Evolutionary conservation across 2,113 vertebrate genomes (phyloP), one percentile per base, ranked within the genome.

Genomic region (Ictalurus furcatus): DNA sequence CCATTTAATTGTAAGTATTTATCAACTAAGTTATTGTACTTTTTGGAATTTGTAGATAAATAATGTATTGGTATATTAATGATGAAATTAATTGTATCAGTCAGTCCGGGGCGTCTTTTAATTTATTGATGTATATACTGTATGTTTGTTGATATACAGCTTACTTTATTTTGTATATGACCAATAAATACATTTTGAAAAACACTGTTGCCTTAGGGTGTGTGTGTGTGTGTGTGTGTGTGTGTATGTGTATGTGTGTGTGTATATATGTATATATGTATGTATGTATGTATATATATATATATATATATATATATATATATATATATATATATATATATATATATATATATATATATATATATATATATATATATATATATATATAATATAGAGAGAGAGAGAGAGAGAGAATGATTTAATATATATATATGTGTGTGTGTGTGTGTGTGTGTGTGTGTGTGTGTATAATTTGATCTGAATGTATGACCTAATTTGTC

Each of bases 121-220:
- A 97, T 98, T 98, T 98, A 98, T 99, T 97, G 96, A 97, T 99
- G 97, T 98, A 98, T 95, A 97, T 97, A 97, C 92, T 97, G 97
- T 97, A 98, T 95, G 97, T 97, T 97, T 97, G 95, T 96, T 96
- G 96, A 98, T 97, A 97, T 97, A 96, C 97, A 97, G 96, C 96
- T 97, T 97, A 97, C 96, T 97, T 98, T 97, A 98, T 98, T 98
- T 98, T 99, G 96, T 98, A 98, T 97, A 98, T 98, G 97, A 98
- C 95, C 96, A 99, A 98, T 99, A 99, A 99, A 99, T 92, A 95
- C 96, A 96, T 98, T 98, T 96, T 96, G 95, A 97, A 97, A 95
- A 97, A 95, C 56, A 63, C 1, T 7, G 80, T 54, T 63, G 73
- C 16, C 3, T 56, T 89, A 9, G 23, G n/a, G 40, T 34, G 4